Percentiles rank a stretch among this genome's conserved stretches.
phyloP scores from a whole-genome alignment of 2,113 vertebrate genomes.

The Ramphastos sulfuratus region DNA sequence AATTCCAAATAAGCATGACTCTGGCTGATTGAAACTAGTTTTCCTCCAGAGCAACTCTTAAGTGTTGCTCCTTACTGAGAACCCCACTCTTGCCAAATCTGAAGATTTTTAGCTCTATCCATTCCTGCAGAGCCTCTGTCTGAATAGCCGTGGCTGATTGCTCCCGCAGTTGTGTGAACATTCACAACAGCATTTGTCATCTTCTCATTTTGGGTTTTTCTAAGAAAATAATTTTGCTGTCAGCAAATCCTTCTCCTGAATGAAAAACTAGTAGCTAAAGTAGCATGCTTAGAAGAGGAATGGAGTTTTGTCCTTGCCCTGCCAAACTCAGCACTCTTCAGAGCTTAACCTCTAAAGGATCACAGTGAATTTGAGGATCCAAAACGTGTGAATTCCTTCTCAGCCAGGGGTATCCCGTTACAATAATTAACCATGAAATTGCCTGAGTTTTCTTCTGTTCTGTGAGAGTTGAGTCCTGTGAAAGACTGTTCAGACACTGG shows the following conservation, averaged over 20 bases:
- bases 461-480: background rate
- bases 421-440: background rate
- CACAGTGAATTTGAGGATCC: background rate
- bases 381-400: background rate
- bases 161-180: slow-evolving; percentile 39
- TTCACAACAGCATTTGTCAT: slow-evolving; percentile 53
- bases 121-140: slow-evolving; percentile 4
- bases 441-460: background rate
- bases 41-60: slow-evolving; percentile 11
- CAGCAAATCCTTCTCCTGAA: slow-evolving; percentile 38
- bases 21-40: background rate
- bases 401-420: background rate
- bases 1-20: slow-evolving; percentile 29
- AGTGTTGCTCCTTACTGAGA: background rate
- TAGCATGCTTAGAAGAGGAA: background rate
- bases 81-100: slow-evolving; percentile 16
- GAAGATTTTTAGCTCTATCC: slow-evolving; percentile 12
- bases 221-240: slow-evolving; percentile 57
- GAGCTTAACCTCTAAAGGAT: slow-evolving; percentile 1
- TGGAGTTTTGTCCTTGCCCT: background rate
- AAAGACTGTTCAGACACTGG: background rate
- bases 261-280: slow-evolving; percentile 33
- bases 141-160: slow-evolving; percentile 5
- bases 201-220: slow-evolving; percentile 39
- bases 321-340: slow-evolving; percentile 25